Conservation (phyloP, 2,888 invertebrate genomes). For the Lacanobia oleracea region DNA sequence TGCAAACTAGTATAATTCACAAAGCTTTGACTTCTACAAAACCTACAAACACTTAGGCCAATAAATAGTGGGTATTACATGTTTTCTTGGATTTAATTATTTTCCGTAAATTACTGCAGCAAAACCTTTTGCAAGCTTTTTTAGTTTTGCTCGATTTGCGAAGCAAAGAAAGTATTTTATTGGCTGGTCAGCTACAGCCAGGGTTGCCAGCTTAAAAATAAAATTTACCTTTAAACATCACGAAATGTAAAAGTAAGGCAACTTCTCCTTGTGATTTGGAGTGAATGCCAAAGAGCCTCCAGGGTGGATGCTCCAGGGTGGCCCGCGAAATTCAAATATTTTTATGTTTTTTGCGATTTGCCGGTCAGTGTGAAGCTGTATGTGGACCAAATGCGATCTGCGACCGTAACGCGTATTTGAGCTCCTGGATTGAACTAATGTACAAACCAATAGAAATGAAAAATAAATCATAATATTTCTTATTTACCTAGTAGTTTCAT, state of each 20-base stretch:
- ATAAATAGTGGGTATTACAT: constrained; percentile 26
- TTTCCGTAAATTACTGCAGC: constrained; percentile 34
- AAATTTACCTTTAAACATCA: background rate
- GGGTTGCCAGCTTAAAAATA: constrained; percentile 6
- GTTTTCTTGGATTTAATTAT: constrained; percentile 37
- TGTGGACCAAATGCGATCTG: too few species aligned
- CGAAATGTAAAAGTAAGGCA: background rate
- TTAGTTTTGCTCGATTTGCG: constrained; percentile 16
- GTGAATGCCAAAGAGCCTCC: too few species aligned
- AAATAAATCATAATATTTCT: too few species aligned
- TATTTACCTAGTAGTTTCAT: too few species aligned
- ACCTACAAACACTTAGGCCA: constrained; percentile 38
- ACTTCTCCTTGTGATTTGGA: background rate
- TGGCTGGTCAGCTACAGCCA: constrained; percentile 24
- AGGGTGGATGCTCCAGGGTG: too few species aligned
- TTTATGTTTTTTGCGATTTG: too few species aligned
- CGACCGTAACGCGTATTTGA: too few species aligned
- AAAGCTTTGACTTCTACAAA: constrained; percentile 35
- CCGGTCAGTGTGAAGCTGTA: too few species aligned
- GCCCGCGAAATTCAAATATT: too few species aligned
- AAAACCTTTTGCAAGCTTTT: constrained; percentile 39
- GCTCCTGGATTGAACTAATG: too few species aligned
- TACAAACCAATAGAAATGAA: too few species aligned
- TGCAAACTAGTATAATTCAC: constrained; percentile 40
- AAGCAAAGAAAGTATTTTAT: constrained; percentile 17